Evolutionary conservation across 2,113 vertebrate species (phyloP).

Genomic region (Hassar affinis): DNA sequence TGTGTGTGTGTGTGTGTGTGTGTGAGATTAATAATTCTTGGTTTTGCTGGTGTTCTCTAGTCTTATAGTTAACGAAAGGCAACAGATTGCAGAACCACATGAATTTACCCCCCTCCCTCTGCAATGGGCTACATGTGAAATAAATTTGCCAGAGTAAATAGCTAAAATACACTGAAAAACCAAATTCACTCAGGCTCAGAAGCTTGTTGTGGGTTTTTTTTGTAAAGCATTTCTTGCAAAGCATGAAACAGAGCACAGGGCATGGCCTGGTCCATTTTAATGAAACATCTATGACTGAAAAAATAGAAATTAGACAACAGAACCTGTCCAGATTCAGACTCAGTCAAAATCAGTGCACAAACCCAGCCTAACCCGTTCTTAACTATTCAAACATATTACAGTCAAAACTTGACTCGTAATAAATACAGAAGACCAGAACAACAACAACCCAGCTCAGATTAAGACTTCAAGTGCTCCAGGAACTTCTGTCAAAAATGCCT

Average conservation of each 20-base stretch:
- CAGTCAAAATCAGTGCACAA: neutral
- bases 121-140: neutral
- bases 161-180: neutral
- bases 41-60: slow-evolving; percentile 13
- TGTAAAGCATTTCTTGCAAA: neutral
- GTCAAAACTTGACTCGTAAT: neutral
- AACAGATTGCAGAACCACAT: slow-evolving; percentile 63
- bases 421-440: slow-evolving; percentile 4
- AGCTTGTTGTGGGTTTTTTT: neutral
- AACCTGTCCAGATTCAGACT: neutral
- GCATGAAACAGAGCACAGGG: neutral
- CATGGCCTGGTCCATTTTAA: neutral
- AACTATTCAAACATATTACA: neutral
- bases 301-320: neutral
- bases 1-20: too few species aligned
- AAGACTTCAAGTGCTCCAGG: neutral
- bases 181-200: neutral
- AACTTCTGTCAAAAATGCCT: neutral
- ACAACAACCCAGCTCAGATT: neutral
- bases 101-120: slow-evolving; percentile 41
- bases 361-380: neutral
- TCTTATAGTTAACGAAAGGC: slow-evolving; percentile 21
- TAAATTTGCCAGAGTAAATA: neutral
- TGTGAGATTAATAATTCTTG: slow-evolving; percentile 33
- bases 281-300: neutral